Evolutionary conservation across 64 coral and sea anemone species (phyloP).

Genomic region (Actinia equina): DNA sequence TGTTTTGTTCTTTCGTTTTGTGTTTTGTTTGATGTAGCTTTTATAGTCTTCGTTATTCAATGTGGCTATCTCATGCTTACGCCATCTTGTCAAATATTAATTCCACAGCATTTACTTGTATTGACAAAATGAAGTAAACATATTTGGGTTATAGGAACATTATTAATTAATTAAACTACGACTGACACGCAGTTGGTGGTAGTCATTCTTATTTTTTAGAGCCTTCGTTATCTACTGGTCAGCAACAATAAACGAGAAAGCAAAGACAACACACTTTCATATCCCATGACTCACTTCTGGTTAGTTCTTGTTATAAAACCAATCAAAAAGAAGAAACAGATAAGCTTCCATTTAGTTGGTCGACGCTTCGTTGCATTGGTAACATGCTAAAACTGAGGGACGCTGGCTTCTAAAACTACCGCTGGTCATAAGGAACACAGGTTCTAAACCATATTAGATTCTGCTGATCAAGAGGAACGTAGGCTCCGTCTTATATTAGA

Average conservation of each 20-base stretch:
- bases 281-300: too few species aligned
- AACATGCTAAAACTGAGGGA: too few species aligned
- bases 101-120: background rate
- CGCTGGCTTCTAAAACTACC: too few species aligned
- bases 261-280: background rate
- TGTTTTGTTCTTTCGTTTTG: background rate
- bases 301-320: too few species aligned
- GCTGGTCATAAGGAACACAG: too few species aligned
- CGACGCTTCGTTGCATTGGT: too few species aligned
- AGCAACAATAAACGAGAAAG: background rate
- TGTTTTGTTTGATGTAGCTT: background rate
- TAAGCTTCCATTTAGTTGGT: too few species aligned
- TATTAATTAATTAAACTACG: background rate
- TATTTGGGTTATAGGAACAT: background rate
- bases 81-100: constrained; percentile 1
- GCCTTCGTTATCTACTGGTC: background rate
- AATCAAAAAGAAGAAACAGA: too few species aligned
- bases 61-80: background rate
- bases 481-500: too few species aligned
- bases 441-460: too few species aligned
- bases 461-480: too few species aligned
- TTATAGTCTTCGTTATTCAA: background rate
- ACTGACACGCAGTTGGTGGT: background rate
- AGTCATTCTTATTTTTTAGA: background rate
- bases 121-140: background rate